Evolutionary conservation across 2,113 vertebrate genomes (phyloP).

Genomic region (Microtus richardsoni): DNA sequence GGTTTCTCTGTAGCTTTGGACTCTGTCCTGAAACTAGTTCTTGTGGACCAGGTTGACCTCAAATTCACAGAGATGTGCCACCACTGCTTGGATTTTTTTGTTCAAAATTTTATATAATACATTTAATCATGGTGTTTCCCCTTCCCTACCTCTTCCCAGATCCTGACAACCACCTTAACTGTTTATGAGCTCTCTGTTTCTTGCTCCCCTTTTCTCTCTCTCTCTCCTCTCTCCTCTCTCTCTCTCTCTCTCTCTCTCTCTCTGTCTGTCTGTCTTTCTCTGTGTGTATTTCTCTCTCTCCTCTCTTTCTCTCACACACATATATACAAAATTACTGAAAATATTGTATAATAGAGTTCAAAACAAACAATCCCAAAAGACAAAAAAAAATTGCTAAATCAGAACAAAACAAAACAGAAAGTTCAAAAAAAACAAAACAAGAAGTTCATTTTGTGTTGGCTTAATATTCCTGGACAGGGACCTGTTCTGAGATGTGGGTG

Average conservation of each 20-base stretch:
- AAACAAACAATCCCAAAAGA: neutral
- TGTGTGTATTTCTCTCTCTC: neutral
- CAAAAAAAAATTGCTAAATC: neutral
- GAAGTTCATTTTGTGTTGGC: neutral
- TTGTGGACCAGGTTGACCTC: too few relatives aligned
- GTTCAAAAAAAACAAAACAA: too few relatives aligned
- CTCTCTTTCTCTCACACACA: neutral
- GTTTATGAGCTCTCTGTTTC: neutral
- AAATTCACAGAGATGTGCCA: too few relatives aligned
- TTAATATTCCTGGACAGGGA: neutral
- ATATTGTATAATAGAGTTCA: neutral
- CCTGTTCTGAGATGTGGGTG: neutral
- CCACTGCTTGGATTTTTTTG: too few relatives aligned
- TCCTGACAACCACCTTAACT: neutral
- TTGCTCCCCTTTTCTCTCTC: neutral
- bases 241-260: neutral
- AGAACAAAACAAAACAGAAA: neutral
- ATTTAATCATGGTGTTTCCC: neutral
- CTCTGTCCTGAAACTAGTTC: too few relatives aligned
- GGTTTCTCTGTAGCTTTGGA: too few relatives aligned
- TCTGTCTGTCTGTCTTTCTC: too few relatives aligned
- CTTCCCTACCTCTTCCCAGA: neutral
- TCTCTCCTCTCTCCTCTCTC: neutral
- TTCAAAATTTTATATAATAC: neutral
- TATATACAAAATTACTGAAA: neutral